A percentile compares a stretch with the other conserved stretches of the same genome.
These are phyloP conservation scores for Dendrocopos noguchii DNA, from an alignment of 2,113 vertebrate genomes.

Conservation along the genomic window DNA sequence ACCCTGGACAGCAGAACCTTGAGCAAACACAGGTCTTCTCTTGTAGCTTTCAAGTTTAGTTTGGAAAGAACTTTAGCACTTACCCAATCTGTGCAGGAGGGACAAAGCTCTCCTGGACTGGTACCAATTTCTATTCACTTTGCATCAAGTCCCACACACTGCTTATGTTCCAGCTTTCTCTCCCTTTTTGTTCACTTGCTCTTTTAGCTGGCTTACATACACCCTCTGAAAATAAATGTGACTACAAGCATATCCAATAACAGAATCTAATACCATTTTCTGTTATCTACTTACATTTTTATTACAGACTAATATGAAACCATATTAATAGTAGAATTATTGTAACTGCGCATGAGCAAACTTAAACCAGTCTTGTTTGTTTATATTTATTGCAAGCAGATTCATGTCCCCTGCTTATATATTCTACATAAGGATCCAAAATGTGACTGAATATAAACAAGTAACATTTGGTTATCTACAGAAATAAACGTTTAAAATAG, in stretches of 20 bases:
- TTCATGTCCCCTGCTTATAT: slow-evolving; percentile 73
- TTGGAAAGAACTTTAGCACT: not conserved
- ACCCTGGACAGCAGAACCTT: not conserved
- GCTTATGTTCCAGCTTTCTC: not conserved
- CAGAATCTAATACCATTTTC: slow-evolving; percentile 8
- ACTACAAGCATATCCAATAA: not conserved
- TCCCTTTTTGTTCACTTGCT: not conserved
- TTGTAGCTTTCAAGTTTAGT: not conserved
- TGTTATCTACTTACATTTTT: slow-evolving; percentile 52
- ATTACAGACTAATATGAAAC: slow-evolving; percentile 66
- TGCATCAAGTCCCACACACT: not conserved
- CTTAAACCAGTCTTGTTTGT: slow-evolving; percentile 55
- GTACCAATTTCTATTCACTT: not conserved
- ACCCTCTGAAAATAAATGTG: not conserved
- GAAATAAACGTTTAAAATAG: slow-evolving; percentile 84
- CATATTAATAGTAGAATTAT: not conserved
- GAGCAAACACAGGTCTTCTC: not conserved
- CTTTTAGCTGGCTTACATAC: not conserved
- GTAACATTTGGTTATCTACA: slow-evolving; percentile 76
- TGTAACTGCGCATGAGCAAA: slow-evolving; percentile 35
- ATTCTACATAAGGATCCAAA: slow-evolving; percentile 79
- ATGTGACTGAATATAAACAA: slow-evolving; percentile 65
- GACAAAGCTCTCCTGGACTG: not conserved
- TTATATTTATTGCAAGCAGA: slow-evolving; percentile 87
- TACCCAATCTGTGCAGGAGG: not conserved